Evolutionary conservation across 2,113 vertebrate genomes (phyloP).

Genomic region (Limnothrissa miodon): DNA sequence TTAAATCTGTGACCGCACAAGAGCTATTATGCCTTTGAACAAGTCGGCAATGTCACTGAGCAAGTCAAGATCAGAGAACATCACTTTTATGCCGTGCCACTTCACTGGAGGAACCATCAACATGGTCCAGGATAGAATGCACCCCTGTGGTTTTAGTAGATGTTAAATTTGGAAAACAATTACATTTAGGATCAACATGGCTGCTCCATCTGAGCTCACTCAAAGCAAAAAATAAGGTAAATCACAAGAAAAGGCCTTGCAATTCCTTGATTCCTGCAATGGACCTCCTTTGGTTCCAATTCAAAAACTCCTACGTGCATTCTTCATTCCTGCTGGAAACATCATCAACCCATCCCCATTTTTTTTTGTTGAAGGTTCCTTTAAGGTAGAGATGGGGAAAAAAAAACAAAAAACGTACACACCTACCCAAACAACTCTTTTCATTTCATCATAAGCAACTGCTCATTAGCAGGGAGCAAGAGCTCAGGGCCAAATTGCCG

Average conservation of each 20-base stretch:
- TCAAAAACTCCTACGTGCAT: constrained; percentile 29
- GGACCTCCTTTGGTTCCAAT: neutral
- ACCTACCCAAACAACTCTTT: constrained; percentile 28
- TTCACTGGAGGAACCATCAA: constrained; percentile 18
- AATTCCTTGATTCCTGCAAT: constrained; percentile 23
- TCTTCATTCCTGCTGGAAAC: constrained; percentile 8
- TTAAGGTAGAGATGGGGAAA: constrained; percentile 8
- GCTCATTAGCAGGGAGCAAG: constrained; percentile 25
- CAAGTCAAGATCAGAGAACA: constrained; percentile 7
- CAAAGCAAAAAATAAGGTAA: neutral
- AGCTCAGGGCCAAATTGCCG: constrained; percentile 40
- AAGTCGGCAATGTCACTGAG: constrained; percentile 23
- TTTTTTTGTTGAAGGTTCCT: neutral
- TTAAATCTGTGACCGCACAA: neutral
- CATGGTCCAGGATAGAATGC: constrained; percentile 15
- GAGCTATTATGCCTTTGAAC: neutral
- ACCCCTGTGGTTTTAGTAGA: constrained; percentile 35
- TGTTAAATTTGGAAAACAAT: constrained; percentile 34
- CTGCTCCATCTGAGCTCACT: constrained; percentile 24
- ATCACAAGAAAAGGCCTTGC: neutral
- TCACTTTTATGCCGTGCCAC: constrained; percentile 18
- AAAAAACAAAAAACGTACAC: neutral
- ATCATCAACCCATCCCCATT: neutral
- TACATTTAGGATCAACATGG: constrained; percentile 24
- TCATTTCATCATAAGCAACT: constrained; percentile 12